Evolutionary conservation across 2,797 vertebrate species (phyloP).

Genomic region (Chrosomus eos): DNA sequence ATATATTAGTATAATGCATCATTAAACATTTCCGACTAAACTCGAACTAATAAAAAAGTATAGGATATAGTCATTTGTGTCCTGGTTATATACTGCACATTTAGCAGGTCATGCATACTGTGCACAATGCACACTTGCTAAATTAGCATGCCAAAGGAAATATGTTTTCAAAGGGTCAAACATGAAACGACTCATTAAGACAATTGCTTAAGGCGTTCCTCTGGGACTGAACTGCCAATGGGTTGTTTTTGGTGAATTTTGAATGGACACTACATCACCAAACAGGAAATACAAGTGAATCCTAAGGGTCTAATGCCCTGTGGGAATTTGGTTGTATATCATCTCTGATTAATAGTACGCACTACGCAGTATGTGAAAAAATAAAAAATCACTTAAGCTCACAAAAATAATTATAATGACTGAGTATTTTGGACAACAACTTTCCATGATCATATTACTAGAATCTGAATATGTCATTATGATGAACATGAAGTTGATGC

Average conservation of each 20-base stretch:
- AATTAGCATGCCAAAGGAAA: neutral
- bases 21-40: neutral
- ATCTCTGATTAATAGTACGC: neutral
- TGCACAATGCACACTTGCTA: neutral
- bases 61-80: neutral
- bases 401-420: neutral
- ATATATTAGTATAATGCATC: neutral
- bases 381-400: neutral
- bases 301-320: neutral
- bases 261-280: neutral
- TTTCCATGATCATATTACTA: neutral
- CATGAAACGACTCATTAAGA: slow-evolving; percentile 10
- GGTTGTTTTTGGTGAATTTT: slow-evolving; percentile 9
- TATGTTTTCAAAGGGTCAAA: neutral
- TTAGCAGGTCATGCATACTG: neutral
- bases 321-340: neutral
- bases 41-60: neutral
- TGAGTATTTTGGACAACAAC: neutral
- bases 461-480: neutral
- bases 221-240: neutral
- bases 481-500: neutral
- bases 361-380: neutral
- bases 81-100: neutral
- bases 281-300: slow-evolving; percentile 5
- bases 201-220: slow-evolving; percentile 17